Base-by-base conservation (phyloP, 1,140 invertebrate species). In the Drosophila insularis region DNA sequence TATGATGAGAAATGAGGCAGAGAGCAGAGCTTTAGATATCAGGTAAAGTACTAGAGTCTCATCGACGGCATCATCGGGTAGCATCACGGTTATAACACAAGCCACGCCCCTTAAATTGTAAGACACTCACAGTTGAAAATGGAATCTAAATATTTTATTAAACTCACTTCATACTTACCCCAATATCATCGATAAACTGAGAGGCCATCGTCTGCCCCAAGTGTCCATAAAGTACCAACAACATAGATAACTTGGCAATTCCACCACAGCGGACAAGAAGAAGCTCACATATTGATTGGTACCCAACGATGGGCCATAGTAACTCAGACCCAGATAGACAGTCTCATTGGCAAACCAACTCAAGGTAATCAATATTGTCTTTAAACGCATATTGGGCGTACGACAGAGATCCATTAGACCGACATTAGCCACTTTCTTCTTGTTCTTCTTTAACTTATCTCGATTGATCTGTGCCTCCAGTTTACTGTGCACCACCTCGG, bases 1-100 rank as follows among this genome's bases (percentile, higher is more conserved):
- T 69, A 98, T 97, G 14, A 98, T 97, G 23, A 97, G 93, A 92
- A 98, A 98, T 1, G 97, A 97, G 4, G 97, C 97, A 0, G 97
- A 98, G 91, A 98, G 97, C 53, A 96, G 94, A 73, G 96, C 97
- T 92, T 98, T 98, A 2, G 97, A 98, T 76, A 98, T 93, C 10
- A 98, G 93, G 87, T 96, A 98, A 8, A 98, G 91, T 27, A 95
- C 93, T 23, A 97, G 90, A 4, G 96, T 97, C 76, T 94, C 93
- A 13, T 93, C 94, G 43, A 95, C 94, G 27, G 95, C 95, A 92
- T 96, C 96, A 81, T 93, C 81, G 11, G 96, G 96, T 37, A 97
- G 86, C 71, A 97, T 92, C 31, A 97, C 96, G 1, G 97, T 97
- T 5, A 95, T 94, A n/a, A 97, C 95, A 80, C 96, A 97, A 74